Base-by-base conservation (phyloP, 2,888 invertebrate species). In the Odontocerum albicorne region DNA sequence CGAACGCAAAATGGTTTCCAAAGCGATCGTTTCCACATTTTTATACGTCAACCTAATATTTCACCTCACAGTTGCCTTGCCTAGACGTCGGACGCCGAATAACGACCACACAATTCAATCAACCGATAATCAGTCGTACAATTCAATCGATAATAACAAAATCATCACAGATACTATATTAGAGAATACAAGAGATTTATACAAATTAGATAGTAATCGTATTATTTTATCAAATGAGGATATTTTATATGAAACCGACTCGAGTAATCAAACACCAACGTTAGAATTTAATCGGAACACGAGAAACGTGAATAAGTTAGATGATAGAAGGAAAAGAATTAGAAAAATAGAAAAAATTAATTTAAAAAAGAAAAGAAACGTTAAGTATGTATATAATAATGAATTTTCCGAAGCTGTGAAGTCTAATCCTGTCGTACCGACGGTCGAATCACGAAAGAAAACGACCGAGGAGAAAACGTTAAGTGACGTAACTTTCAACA, bases 371-470 rank as follows among this genome's bases (percentile, higher is more conserved):
- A 42, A 21, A 22, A 46, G 45, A 13, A 32, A 35, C 20, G 17
- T 33, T 6, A 35, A 19, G 20, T 35, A 35, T 33, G 35, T 46
- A 7, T 46, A 35, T 35, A 33, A 46, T 19, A 33, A 32, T 33
- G 45, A 46, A 35, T 46, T 46, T 1, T 17, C 33, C 12, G 20
- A 43, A 6, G 22, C 20, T 32, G 13, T 4, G 3, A 51, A 43
- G 22, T 35, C 16, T 20, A 51, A 15, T 16, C 10, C 33, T 20
- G 27, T 19, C 4, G 10, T 33, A 4, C 8, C 44, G 1, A 22
- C 31, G 17, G 15, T 13, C 8, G 27, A 27, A 22, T 8, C 15
- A 43, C 13, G n/a, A n/a, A 19, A 4, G 42, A 17, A 31, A 17
- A 12, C 35, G 32, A 20, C 21, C 6, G 35, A 20, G 36, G 13